These are phyloP conservation scores for Syngnathus scovelli DNA, from an alignment of 2,113 vertebrate species.

Conservation along the genomic window DNA sequence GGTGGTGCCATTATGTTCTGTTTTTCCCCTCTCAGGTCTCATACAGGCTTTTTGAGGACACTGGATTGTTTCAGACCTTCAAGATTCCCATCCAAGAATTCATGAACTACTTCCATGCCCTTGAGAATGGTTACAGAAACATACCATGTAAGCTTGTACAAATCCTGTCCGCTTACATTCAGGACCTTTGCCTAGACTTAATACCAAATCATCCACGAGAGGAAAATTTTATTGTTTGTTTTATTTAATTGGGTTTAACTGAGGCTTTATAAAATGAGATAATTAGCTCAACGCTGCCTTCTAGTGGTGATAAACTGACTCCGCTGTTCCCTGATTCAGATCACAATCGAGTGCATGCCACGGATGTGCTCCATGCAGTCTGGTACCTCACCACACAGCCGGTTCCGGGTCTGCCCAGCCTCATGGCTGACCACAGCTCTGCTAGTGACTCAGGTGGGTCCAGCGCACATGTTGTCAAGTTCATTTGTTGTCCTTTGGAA, in stretches of 20 bases:
- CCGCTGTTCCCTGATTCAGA: conserved; percentile 67
- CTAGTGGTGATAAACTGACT: conserved; percentile 44
- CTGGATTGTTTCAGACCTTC: conserved; percentile 91
- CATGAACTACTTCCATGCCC: conserved; percentile 98
- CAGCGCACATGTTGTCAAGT: not conserved
- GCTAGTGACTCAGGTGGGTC: conserved; percentile 85
- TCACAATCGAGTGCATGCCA: conserved; percentile 96
- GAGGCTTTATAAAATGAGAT: not conserved
- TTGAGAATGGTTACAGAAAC: conserved; percentile 95
- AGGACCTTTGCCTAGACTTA: not conserved
- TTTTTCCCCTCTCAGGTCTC: conserved; percentile 53
- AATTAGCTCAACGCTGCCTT: conserved; percentile 35
- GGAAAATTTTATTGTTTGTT: not conserved
- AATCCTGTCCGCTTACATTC: not conserved
- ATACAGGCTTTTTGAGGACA: conserved; percentile 95
- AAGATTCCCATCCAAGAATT: conserved; percentile 94
- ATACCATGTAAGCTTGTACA: conserved; percentile 87
- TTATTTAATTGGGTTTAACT: not conserved
- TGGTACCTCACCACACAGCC: conserved; percentile 96
- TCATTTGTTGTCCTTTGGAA: not conserved
- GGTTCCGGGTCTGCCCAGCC: conserved; percentile 84
- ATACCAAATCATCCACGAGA: conserved; percentile 32
- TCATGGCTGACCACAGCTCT: conserved; percentile 81
- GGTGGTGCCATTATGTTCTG: not conserved
- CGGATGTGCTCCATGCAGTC: conserved; percentile 95